Evolutionary conservation across 2,113 vertebrate species (phyloP), one percentile per base, ranked within the genome.

Genomic region (Aviceda subcristata): DNA sequence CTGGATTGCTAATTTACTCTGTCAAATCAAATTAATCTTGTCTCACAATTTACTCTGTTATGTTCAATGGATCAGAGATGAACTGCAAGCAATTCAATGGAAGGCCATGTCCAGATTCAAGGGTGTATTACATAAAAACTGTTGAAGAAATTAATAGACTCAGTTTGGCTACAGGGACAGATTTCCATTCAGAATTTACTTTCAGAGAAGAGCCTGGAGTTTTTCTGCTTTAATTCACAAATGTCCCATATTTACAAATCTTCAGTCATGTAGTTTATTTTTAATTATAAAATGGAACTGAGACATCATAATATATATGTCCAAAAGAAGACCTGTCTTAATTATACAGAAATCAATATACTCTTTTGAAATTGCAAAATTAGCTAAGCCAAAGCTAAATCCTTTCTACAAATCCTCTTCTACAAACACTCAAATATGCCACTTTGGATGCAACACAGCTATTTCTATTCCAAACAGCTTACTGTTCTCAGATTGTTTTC

Each of bases 21-120:
- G 63, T 88, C 96, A 92, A 91, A 91, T 91, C 88, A 69, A 68
- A 80, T 95, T 96, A 92, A 81, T 91, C 78, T 85, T 43, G 19
- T 59, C 77, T 92, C 88, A 72, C 86, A 68, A 78, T 48, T 84
- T 51, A 64, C 36, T 89, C 86, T 1, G 2, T 46, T 96, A 63
- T 12, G 22, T 87, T 83, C 74, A 90, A 29, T 13, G 48, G 60
- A 87, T 95, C 73, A 91, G 69, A 89, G 77, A 46, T 53, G 39
- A 96, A 66, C 62, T 84, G 80, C 80, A 78, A 75, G 83, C 62
- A 56, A 72, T 69, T 91, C 73, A 91, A 3, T 41, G 72, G 55
- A 84, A 95, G 38, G 43, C 56, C 14, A 2, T 18, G 57, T 57
- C 82, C 77, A 66, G 69, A 94, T 69, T 88, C 50, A 94, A 89